phyloP scores from a whole-genome alignment of 2,113 vertebrate genomes.

The Monarcha castaneiventris region DNA sequence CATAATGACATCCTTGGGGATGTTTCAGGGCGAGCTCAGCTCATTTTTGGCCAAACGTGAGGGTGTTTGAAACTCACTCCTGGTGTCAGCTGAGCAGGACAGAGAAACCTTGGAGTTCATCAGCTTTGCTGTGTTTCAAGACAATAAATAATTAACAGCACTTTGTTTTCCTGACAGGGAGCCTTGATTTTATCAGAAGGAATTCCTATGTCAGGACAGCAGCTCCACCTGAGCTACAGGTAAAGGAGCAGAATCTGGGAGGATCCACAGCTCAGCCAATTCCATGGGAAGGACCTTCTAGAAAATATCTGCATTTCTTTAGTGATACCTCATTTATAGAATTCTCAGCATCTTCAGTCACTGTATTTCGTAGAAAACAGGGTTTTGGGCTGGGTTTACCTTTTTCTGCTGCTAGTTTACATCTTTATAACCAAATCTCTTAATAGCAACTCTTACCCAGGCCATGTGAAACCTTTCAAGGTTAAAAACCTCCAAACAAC shows the following conservation, averaged over 20 bases:
- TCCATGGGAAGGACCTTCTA: background rate
- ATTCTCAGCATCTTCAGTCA: background rate
- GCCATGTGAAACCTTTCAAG: background rate
- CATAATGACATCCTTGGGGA: background rate
- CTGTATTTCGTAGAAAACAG: background rate
- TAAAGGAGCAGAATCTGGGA: background rate
- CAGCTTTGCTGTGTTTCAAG: background rate
- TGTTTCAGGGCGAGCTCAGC: background rate
- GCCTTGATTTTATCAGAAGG: background rate
- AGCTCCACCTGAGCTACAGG: background rate
- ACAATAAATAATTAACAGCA: background rate
- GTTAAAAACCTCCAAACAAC: background rate
- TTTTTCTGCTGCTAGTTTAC: background rate
- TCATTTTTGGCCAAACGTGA: background rate
- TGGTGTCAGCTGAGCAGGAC: background rate
- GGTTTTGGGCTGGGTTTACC: background rate
- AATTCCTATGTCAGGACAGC: background rate
- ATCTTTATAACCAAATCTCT: background rate
- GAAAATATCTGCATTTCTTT: conserved; percentile 12
- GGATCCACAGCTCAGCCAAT: background rate
- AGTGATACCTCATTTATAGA: background rate
- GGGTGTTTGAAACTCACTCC: background rate
- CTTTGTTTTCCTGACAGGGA: background rate
- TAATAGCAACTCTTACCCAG: background rate
- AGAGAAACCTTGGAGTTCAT: background rate